Evolutionary conservation across 2,888 invertebrate species (phyloP).

Genomic region (Boloria selene): DNA sequence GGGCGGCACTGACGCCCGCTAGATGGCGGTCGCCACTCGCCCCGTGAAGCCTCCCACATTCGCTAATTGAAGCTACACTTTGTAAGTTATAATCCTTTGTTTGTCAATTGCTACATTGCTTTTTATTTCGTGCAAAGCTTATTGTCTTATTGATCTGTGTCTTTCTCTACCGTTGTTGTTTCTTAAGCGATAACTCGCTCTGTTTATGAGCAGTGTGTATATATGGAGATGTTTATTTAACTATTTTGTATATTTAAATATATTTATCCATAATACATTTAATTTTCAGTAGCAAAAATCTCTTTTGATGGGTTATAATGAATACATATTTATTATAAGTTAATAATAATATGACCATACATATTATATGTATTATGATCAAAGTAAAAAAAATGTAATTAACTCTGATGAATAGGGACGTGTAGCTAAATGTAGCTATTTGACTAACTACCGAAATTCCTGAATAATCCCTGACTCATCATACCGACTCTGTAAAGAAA

Average conservation of each 20-base stretch:
- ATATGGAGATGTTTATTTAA: not conserved
- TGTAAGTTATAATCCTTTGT: constrained; percentile 72
- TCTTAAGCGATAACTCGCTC: not conserved
- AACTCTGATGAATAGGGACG: constrained; percentile 15
- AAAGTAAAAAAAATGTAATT: constrained; percentile 29
- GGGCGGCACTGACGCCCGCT: constrained; percentile 74
- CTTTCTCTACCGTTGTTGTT: constrained; percentile 14
- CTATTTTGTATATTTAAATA: not conserved
- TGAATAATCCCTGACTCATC: constrained; percentile 32
- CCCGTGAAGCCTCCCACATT: constrained; percentile 78
- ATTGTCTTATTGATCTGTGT: constrained; percentile 26
- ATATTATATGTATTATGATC: not conserved
- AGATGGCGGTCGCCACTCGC: constrained; percentile 73
- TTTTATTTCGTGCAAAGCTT: constrained; percentile 25
- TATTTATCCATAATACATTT: too few species aligned
- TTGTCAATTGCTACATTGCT: constrained; percentile 53
- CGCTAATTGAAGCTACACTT: constrained; percentile 73
- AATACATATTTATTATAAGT: too few species aligned
- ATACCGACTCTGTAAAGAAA: constrained; percentile 28
- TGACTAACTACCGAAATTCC: constrained; percentile 28
- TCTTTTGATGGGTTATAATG: too few species aligned
- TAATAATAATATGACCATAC: too few species aligned
- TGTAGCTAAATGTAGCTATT: constrained; percentile 18
- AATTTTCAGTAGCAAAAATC: too few species aligned
- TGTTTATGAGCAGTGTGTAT: not conserved